These are phyloP conservation scores for Meteorus colon DNA, from an alignment of 2,888 invertebrate species.

Conservation along the genomic window DNA sequence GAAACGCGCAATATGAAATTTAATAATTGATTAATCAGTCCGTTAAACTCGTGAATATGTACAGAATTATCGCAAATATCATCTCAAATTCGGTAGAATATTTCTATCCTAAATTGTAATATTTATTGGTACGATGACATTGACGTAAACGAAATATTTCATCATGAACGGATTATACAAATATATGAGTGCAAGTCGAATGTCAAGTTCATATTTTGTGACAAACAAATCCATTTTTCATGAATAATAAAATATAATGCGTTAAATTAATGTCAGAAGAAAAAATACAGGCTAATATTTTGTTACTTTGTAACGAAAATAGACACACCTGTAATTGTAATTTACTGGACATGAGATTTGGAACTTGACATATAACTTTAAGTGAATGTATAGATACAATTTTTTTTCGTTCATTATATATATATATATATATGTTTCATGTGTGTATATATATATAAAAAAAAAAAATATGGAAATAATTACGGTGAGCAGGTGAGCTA, in stretches of 20 bases:
- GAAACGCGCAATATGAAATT: background rate
- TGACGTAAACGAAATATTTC: conserved; percentile 52
- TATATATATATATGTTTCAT: conserved; percentile 35
- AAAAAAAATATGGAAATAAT: conserved; percentile 52
- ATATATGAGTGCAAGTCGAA: conserved; percentile 62
- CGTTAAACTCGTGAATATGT: background rate
- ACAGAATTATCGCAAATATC: conserved; percentile 44
- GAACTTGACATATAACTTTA: conserved; percentile 63
- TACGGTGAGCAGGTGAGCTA: conserved; percentile 66
- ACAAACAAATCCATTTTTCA: conserved; percentile 13
- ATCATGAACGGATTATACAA: conserved; percentile 55
- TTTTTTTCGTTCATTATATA: conserved; percentile 67
- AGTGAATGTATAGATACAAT: conserved; percentile 47
- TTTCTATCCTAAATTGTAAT: conserved; percentile 63
- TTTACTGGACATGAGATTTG: conserved; percentile 53
- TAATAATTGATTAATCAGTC: background rate
- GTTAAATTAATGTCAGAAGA: conserved; percentile 24
- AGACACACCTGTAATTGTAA: conserved; percentile 39
- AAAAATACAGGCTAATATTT: conserved; percentile 13
- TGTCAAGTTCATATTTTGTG: conserved; percentile 60
- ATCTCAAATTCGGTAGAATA: conserved; percentile 51
- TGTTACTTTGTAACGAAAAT: conserved; percentile 24
- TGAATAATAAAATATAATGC: conserved; percentile 8
- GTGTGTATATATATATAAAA: conserved; percentile 43
- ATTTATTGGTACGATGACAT: conserved; percentile 69